A percentile compares a stretch with the other conserved stretches of the same genome.
phyloP scores from a whole-genome alignment of 2,888 invertebrate genomes.

The Rugalucina vietnamica region DNA sequence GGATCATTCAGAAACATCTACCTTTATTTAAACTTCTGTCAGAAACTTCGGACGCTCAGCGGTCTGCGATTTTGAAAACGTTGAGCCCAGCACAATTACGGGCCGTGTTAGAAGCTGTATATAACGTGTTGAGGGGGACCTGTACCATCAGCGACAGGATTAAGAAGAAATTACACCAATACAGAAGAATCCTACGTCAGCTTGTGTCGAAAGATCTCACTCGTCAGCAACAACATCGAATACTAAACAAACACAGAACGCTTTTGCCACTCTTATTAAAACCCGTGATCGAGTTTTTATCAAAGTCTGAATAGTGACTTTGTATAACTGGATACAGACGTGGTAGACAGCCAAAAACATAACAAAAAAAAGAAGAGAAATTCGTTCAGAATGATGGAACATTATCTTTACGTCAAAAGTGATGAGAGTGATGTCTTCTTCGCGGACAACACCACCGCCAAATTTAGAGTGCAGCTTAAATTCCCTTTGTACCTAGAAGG shows the following conservation, averaged over 20 bases:
- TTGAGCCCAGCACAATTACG: conserved; percentile 26
- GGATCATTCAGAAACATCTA: conserved; percentile 33
- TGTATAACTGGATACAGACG: no score
- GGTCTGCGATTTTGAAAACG: conserved; percentile 23
- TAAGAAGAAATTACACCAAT: conserved; percentile 40
- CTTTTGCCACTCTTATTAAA: conserved; percentile 29
- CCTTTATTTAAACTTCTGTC: conserved; percentile 32
- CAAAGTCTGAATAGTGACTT: no score
- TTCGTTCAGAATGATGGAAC: neutral
- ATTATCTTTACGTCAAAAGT: conserved; percentile 10
- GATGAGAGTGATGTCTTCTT: neutral
- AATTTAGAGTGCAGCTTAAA: conserved; percentile 36
- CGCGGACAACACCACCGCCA: neutral
- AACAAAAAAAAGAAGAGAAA: no score
- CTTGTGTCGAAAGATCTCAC: conserved; percentile 40
- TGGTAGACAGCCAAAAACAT: no score
- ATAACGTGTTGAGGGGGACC: conserved; percentile 51
- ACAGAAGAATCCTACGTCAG: conserved; percentile 41
- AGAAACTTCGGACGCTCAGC: conserved; percentile 23
- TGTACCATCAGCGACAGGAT: conserved; percentile 29
- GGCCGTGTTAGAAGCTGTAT: conserved; percentile 47
- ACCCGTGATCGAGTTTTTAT: neutral
- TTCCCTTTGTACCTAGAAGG: conserved; percentile 10
- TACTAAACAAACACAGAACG: conserved; percentile 18
- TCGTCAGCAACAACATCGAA: conserved; percentile 22